Percentiles rank a stretch among this genome's conserved stretches.
Evolutionary conservation across 2,113 vertebrate genomes (phyloP).

Genomic region (Paedocypris sp.): DNA sequence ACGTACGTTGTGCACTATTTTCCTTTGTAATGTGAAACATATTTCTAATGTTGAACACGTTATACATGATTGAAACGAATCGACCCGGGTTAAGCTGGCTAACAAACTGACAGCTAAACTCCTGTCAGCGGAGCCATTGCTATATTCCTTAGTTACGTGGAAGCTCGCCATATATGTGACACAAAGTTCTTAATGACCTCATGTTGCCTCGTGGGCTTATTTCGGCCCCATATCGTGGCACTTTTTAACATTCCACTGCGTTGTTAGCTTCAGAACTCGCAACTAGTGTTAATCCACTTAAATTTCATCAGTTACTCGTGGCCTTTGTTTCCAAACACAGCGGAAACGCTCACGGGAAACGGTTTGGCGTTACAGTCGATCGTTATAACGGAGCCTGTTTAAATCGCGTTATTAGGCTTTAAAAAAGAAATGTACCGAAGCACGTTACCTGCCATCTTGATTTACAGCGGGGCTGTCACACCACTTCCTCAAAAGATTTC

Average conservation of each 20-base stretch:
- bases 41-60: neutral
- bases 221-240: neutral
- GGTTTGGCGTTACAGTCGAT: neutral
- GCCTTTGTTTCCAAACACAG: neutral
- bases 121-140: neutral
- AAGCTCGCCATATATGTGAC: neutral
- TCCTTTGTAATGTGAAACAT: neutral
- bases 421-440: slow-evolving; percentile 38
- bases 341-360: neutral
- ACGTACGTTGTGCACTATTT: neutral
- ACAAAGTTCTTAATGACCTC: neutral
- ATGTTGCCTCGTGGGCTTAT: neutral
- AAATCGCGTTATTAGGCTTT: slow-evolving; percentile 1
- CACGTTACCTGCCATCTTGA: slow-evolving; percentile 71
- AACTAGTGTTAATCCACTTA: slow-evolving; percentile 15
- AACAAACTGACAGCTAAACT: slow-evolving; percentile 7
- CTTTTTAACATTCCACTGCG: neutral
- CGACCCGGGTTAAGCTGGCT: neutral
- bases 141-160: neutral
- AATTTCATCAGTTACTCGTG: neutral
- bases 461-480: slow-evolving; percentile 54
- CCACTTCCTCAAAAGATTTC: slow-evolving; percentile 61
- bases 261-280: neutral
- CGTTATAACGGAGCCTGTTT: neutral
- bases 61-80: neutral